These are phyloP conservation scores for Scrobipalpa costella DNA, from an alignment of 2,888 invertebrate genomes.

Conservation along the genomic window DNA sequence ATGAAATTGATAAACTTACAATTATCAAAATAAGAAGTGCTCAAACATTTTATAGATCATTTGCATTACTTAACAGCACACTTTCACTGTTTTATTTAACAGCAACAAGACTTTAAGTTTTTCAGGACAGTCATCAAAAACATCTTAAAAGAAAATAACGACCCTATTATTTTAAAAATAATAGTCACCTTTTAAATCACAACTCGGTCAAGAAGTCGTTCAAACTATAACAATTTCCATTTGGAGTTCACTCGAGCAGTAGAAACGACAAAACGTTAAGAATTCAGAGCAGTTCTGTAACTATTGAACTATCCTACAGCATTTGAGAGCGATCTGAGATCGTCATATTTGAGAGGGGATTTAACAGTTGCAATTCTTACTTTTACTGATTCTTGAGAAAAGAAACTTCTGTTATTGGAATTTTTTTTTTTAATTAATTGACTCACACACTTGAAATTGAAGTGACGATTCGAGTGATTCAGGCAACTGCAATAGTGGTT, in stretches of 20 bases:
- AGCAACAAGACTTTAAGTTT: not conserved
- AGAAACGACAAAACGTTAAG: constrained; percentile 19
- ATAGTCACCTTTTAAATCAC: not conserved
- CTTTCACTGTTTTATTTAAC: too few species aligned
- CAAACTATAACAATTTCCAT: constrained; percentile 13
- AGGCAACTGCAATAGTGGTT: too few species aligned
- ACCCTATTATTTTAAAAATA: not conserved
- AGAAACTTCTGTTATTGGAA: too few species aligned
- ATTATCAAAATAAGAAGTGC: too few species aligned
- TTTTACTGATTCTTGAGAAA: too few species aligned
- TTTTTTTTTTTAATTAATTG: not conserved
- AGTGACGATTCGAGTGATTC: too few species aligned
- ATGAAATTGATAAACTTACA: too few species aligned
- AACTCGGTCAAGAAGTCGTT: constrained; percentile 9
- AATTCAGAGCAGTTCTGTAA: constrained; percentile 29
- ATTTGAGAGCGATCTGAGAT: constrained; percentile 24
- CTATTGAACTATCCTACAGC: constrained; percentile 32
- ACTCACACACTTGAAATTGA: too few species aligned
- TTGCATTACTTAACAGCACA: too few species aligned
- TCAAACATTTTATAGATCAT: too few species aligned
- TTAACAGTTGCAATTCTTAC: not conserved
- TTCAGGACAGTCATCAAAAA: not conserved
- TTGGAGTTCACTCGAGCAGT: constrained; percentile 10
- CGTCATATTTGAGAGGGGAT: not conserved
- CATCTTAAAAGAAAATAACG: constrained; percentile 7